Base-by-base conservation (phyloP, 2,888 invertebrate species). In the Teinopalpus imperialis region DNA sequence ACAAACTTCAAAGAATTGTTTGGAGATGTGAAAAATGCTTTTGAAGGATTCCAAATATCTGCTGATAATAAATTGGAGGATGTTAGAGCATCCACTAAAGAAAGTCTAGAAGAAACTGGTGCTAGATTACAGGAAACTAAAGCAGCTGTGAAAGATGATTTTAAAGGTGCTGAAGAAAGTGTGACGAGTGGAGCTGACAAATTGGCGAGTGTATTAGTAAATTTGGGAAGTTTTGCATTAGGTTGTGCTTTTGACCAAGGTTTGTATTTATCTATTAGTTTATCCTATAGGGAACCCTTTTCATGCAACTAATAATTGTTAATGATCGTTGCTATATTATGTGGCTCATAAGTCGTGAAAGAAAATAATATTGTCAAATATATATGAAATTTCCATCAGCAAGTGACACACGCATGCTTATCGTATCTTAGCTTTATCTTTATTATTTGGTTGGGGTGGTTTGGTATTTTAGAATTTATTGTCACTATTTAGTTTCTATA, bases 181-280 rank as follows among this genome's bases (percentile, higher is more conserved):
- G 68, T 72, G n/a, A 45, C 70, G 1, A 72, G 63, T 14, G 88
- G 86, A 57, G 69, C 81, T 1, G 87, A 89, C 49, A 74, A 70
- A 12, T 81, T 89, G 46, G 80, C 88, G 1, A 86, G 74, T 68
- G 83, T 65, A 60, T 69, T 88, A 46, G 87, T 86, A 51, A 80
- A 86, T 66, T 73, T 87, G 66, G 87, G 87, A 53, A 86, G 75
- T 61, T 80, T 83, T 2, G 80, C 87, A 32, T 85, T 86, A 59
- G 85, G 87, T n/a, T n/a, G n/a, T 57, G 74, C 78, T 62, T 82
- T 86, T 55, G 87, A 87, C 43, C 88, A 87, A 85, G 89, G 89
- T 88, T 3, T 3, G 36, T 36, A 12, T 50, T 26, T 20, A 9
- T n/a, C n/a, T n/a, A n/a, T n/a, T n/a, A n/a, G n/a, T n/a, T n/a